A percentile compares a stretch with the other conserved stretches of the same genome.
Evolutionary conservation across 2,113 vertebrate genomes (phyloP).

Genomic region (Platysteira castanea): DNA sequence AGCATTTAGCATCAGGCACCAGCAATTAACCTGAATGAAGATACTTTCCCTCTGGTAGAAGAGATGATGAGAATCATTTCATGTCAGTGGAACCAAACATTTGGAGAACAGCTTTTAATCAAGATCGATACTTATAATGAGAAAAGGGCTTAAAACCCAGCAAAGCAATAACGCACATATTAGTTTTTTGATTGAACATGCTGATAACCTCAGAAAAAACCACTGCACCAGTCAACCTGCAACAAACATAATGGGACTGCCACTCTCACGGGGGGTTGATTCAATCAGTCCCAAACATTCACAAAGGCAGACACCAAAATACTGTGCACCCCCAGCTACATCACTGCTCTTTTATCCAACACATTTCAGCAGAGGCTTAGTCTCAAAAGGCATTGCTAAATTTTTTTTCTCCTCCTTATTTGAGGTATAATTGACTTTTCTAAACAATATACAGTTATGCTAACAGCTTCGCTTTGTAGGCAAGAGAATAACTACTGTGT

Average conservation of each 20-base stretch:
- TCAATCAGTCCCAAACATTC: neutral
- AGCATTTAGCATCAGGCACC: neutral
- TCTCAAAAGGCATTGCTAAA: neutral
- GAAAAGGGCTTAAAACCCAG: constrained; percentile 55
- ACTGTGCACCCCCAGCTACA: neutral
- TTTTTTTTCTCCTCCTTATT: neutral
- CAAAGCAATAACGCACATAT: constrained; percentile 59
- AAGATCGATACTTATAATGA: constrained; percentile 54
- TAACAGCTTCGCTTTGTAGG: neutral
- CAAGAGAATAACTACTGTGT: neutral
- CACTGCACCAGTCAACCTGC: neutral
- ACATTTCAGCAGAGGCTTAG: neutral
- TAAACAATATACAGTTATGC: neutral
- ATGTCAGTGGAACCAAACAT: constrained; percentile 36
- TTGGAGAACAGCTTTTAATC: constrained; percentile 58
- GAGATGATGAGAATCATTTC: constrained; percentile 1
- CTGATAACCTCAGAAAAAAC: constrained; percentile 48
- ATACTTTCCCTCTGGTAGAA: neutral
- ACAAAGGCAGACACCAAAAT: neutral
- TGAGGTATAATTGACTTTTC: constrained; percentile 23
- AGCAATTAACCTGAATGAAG: constrained; percentile 47
- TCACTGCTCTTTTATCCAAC: neutral
- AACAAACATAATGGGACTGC: constrained; percentile 16
- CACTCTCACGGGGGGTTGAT: neutral
- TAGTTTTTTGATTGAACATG: constrained; percentile 58